A percentile compares a stretch with the other conserved stretches of the same genome.
Conservation (phyloP, 1,140 invertebrate genomes). For the Lepidurus packardi region DNA sequence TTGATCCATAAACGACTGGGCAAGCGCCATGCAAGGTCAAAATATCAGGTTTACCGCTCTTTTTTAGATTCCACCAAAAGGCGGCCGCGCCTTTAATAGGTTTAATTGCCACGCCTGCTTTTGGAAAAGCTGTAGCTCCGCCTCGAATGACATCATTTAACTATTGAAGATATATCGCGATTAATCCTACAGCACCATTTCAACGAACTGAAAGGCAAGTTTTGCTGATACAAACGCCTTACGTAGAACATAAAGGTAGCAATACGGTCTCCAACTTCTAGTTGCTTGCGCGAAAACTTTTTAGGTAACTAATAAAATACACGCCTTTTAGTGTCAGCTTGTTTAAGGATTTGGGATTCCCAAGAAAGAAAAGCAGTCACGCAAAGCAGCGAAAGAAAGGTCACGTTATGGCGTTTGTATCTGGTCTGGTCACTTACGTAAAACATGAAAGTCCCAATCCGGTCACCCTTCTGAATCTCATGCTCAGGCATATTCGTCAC, state of each 20-base stretch:
- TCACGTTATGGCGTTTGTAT: constrained; percentile 26
- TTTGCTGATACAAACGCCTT: constrained; percentile 41
- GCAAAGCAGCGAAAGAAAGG: constrained; percentile 26
- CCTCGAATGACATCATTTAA: constrained; percentile 41
- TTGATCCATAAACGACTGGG: constrained; percentile 41
- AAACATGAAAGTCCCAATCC: constrained; percentile 54
- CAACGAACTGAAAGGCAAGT: not conserved
- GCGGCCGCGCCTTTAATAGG: constrained; percentile 41
- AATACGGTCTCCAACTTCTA: constrained; percentile 49
- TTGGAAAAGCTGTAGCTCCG: constrained; percentile 44
- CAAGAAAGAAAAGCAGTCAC: constrained; percentile 1
- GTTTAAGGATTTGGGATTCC: not conserved
- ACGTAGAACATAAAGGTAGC: constrained; percentile 56
- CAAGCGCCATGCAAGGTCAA: constrained; percentile 42
- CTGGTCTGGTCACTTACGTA: constrained; percentile 51
- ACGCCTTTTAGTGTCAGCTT: not conserved
- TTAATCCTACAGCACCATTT: not conserved
- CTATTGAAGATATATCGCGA: constrained; percentile 30
- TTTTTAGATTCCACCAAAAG: constrained; percentile 43
- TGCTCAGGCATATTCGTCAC: constrained; percentile 31
- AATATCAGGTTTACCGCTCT: constrained; percentile 38
- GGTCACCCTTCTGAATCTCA: constrained; percentile 46
- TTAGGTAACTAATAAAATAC: constrained; percentile 21
- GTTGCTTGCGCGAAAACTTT: constrained; percentile 27
- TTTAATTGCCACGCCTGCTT: constrained; percentile 40